A percentile compares a stretch with the other conserved stretches of the same genome.
Evolutionary conservation across 1,140 invertebrate species (phyloP).

Genomic region (Tetranychus cinnabarinus): DNA sequence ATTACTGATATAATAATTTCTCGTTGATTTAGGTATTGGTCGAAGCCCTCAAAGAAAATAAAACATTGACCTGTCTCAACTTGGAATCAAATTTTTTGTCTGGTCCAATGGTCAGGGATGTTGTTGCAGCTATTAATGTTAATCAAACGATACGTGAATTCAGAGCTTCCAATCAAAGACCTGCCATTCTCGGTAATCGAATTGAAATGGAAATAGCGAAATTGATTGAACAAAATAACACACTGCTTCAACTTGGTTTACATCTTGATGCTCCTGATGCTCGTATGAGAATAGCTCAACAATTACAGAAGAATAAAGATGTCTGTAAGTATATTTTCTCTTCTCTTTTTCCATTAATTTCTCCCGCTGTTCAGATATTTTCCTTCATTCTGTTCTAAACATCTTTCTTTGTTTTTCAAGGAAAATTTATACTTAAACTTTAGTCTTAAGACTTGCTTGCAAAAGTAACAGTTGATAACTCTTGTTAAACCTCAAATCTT

Average conservation of each 20-base stretch:
- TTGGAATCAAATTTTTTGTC: constrained; percentile 89
- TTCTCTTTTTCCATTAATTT: too few species aligned
- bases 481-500: too few species aligned
- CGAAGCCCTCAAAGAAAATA: constrained; percentile 62
- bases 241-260: constrained; percentile 66
- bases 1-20: background rate
- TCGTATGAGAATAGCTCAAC: constrained; percentile 65
- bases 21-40: constrained; percentile 27
- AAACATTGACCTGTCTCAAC: constrained; percentile 63
- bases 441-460: too few species aligned
- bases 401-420: too few species aligned
- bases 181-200: constrained; percentile 80
- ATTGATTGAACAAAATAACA: constrained; percentile 73
- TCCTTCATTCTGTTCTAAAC: too few species aligned
- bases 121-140: constrained; percentile 59
- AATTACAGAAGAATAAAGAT: constrained; percentile 86
- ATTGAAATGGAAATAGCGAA: constrained; percentile 93
- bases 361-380: too few species aligned
- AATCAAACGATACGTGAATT: constrained; percentile 74
- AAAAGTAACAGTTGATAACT: too few species aligned
- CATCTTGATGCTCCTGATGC: constrained; percentile 90
- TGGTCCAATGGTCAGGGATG: constrained; percentile 41
- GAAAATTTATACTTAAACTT: too few species aligned
- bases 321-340: too few species aligned
- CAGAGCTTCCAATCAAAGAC: constrained; percentile 84